Evolutionary conservation across 2,888 invertebrate species (phyloP).

Genomic region (Platycnemis pennipes): DNA sequence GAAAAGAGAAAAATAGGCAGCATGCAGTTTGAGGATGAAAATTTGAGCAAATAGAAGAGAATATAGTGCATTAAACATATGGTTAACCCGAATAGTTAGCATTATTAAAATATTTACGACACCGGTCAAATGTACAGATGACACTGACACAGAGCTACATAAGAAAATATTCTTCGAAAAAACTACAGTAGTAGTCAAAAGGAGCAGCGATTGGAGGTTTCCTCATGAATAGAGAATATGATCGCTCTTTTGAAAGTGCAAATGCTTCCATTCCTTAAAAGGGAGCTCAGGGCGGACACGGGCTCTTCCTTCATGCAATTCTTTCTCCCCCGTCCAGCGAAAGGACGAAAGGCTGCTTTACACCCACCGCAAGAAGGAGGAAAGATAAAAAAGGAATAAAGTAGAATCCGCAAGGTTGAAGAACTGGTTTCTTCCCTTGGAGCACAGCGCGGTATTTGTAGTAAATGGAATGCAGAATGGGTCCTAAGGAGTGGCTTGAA

Average conservation of each 20-base stretch:
- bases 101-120: too few species aligned
- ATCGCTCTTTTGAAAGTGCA: background rate
- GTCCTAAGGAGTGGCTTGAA: conserved; percentile 17
- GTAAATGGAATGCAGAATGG: conserved; percentile 50
- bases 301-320: background rate
- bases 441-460: conserved; percentile 29
- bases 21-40: too few species aligned
- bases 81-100: too few species aligned
- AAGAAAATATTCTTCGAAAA: too few species aligned
- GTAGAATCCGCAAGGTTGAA: background rate
- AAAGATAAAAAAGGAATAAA: background rate
- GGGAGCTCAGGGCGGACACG: background rate
- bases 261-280: background rate
- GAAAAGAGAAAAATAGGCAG: too few species aligned
- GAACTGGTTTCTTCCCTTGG: conserved; percentile 38
- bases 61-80: too few species aligned
- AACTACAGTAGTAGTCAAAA: too few species aligned
- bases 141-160: too few species aligned
- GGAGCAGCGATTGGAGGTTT: background rate
- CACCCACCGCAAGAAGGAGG: background rate
- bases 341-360: background rate
- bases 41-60: too few species aligned
- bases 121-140: too few species aligned
- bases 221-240: background rate
- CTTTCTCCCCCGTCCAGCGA: background rate